These are phyloP conservation scores for Meteorus sp. DNA, from an alignment of 1,140 invertebrate species.

Conservation along the genomic window DNA sequence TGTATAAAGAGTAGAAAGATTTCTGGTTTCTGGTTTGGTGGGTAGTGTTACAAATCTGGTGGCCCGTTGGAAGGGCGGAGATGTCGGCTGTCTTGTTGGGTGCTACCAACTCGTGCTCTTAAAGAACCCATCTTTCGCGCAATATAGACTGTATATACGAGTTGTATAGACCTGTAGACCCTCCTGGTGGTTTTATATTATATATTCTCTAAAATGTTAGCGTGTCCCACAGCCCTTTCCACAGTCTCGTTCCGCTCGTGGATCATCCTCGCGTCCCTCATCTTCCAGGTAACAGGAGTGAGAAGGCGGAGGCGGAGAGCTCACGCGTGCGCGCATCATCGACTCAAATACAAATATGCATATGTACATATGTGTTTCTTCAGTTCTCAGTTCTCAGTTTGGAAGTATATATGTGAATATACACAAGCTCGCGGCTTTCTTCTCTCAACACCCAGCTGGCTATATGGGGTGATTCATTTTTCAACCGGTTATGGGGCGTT, in stretches of 20 bases:
- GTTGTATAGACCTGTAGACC: slow-evolving; percentile 24
- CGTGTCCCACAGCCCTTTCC: slow-evolving; percentile 24
- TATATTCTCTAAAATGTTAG: slow-evolving; percentile 41
- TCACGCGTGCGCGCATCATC: slow-evolving; percentile 12
- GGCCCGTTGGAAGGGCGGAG: slow-evolving; percentile 37
- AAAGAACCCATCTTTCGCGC: slow-evolving; percentile 46
- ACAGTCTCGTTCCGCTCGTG: slow-evolving; percentile 11
- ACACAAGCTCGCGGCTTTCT: slow-evolving; percentile 8
- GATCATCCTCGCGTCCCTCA: slow-evolving; percentile 28
- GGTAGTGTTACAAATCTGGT: slow-evolving; percentile 44
- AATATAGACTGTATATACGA: too few relatives aligned
- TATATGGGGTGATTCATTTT: slow-evolving; percentile 14
- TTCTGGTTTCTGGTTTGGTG: slow-evolving; percentile 35
- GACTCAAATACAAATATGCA: neutral
- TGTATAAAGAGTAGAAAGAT: too few relatives aligned
- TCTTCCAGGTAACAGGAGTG: neutral
- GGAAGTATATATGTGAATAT: neutral
- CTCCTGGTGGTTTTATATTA: slow-evolving; percentile 37
- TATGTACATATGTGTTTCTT: neutral
- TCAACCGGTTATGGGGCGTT: slow-evolving; percentile 18
- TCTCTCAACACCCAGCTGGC: slow-evolving; percentile 17
- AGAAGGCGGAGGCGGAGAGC: neutral
- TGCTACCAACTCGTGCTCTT: slow-evolving; percentile 46
- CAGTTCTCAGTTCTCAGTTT: neutral
- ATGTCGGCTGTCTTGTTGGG: slow-evolving; percentile 48